Percentiles rank a stretch among this genome's conserved stretches.
These are phyloP conservation scores for Drosophila infuscata DNA, from an alignment of 2,888 invertebrate species.

Conservation along the genomic window DNA sequence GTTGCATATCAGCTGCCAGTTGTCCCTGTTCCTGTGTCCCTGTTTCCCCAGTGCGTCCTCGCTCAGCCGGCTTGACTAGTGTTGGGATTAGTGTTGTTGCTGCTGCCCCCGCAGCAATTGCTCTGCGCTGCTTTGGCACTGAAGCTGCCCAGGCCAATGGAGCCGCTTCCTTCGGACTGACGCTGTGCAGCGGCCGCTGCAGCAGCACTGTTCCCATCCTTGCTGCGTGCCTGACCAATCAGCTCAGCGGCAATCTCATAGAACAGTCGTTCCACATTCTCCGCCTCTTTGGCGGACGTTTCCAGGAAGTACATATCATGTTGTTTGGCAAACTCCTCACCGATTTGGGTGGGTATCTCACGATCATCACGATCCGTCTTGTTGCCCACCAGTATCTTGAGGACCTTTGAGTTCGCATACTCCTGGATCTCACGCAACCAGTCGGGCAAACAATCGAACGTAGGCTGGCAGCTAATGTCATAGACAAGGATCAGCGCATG, in stretches of 20 bases:
- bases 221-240: constrained; percentile 96
- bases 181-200: constrained; percentile 70
- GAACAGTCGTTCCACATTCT: constrained; percentile 98
- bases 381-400: constrained; percentile 89
- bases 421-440: constrained; percentile 99
- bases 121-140: constrained; percentile 79
- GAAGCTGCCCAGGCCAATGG: constrained; percentile 75
- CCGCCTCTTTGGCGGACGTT: constrained; percentile 98
- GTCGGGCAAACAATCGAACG: constrained; percentile 98
- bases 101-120: constrained; percentile 73
- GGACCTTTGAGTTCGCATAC: constrained; percentile 96
- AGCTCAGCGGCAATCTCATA: constrained; percentile 98
- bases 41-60: not conserved
- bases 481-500: constrained; percentile 98
- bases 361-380: constrained; percentile 98
- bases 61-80: constrained; percentile 72
- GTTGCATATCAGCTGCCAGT: constrained; percentile 42
- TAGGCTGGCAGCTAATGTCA: constrained; percentile 98
- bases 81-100: constrained; percentile 30
- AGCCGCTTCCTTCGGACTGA: constrained; percentile 64
- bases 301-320: constrained; percentile 99
- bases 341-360: constrained; percentile 95
- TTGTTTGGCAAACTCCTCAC: constrained; percentile 97
- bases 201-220: constrained; percentile 85
- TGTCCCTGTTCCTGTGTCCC: not conserved